These are phyloP conservation scores for Buathra laborator DNA, from an alignment of 2,888 invertebrate species.

Conservation along the genomic window DNA sequence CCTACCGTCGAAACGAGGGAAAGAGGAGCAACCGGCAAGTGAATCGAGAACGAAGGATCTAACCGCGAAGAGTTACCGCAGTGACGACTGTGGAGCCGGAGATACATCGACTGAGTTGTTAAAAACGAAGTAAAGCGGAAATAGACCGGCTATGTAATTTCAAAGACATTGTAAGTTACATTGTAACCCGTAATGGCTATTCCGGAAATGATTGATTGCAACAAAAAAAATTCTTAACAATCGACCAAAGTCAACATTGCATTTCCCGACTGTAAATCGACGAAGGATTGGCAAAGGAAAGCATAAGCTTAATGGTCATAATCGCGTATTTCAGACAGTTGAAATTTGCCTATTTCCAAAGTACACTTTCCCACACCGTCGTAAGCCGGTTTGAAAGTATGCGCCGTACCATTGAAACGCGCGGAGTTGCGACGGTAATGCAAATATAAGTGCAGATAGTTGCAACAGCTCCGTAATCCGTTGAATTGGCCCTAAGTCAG, in stretches of 20 bases:
- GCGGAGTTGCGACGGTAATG: background rate
- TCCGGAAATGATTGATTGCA: too few species aligned
- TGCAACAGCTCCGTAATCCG: conserved; percentile 9
- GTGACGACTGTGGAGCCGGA: background rate
- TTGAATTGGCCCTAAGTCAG: conserved; percentile 23
- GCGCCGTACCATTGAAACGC: background rate
- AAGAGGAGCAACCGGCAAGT: background rate
- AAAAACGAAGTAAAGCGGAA: background rate
- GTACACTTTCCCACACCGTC: background rate
- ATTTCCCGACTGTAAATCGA: background rate
- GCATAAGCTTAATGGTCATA: background rate
- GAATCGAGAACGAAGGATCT: conserved; percentile 27
- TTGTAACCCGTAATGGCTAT: too few species aligned
- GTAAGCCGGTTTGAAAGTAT: background rate
- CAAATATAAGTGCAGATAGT: conserved; percentile 13
- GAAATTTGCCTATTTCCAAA: background rate
- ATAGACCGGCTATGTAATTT: too few species aligned
- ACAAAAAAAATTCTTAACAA: too few species aligned
- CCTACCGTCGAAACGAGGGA: conserved; percentile 20
- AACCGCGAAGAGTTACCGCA: conserved; percentile 30
- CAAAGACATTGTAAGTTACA: too few species aligned
- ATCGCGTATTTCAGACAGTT: background rate
- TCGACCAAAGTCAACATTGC: background rate
- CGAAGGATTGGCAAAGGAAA: background rate
- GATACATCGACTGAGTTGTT: conserved; percentile 11